phyloP scores from a whole-genome alignment of 2,797 vertebrate genomes.

The Gymnopithys bicolor region DNA sequence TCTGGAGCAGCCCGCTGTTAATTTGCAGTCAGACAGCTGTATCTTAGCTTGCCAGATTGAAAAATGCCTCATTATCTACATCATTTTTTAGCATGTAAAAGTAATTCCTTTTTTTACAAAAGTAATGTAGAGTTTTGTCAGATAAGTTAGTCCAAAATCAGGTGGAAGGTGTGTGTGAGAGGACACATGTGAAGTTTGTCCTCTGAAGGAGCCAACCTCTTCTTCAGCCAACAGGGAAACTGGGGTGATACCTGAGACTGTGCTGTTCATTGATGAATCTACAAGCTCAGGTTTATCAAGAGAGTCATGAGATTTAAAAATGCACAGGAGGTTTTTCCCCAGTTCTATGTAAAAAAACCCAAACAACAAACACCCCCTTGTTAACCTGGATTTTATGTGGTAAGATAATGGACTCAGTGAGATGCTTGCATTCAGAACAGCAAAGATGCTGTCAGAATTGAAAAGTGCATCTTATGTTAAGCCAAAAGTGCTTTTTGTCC shows the following conservation, averaged over 20 bases:
- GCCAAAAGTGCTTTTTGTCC: not conserved
- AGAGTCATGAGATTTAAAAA: not conserved
- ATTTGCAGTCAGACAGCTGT: not conserved
- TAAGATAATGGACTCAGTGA: not conserved
- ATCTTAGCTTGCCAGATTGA: not conserved
- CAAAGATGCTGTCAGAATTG: not conserved
- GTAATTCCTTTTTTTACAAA: not conserved
- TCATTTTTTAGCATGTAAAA: not conserved
- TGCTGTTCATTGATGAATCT: too few species aligned
- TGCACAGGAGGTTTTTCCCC: not conserved
- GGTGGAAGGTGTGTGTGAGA: not conserved
- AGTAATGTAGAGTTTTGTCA: not conserved
- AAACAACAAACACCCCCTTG: not conserved
- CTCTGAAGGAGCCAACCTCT: not conserved
- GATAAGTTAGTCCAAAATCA: not conserved
- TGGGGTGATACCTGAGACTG: not conserved
- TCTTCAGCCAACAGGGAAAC: not conserved
- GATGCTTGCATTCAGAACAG: not conserved
- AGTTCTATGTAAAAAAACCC: not conserved
- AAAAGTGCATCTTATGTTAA: not conserved
- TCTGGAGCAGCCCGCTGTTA: accelerated
- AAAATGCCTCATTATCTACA: not conserved
- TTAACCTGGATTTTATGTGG: not conserved
- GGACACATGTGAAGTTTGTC: accelerated
- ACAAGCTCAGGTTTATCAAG: not conserved